A percentile compares a stretch with the other conserved stretches of the same genome.
Evolutionary conservation across 2,113 vertebrate species (phyloP).

Genomic region (Fulica atra): DNA sequence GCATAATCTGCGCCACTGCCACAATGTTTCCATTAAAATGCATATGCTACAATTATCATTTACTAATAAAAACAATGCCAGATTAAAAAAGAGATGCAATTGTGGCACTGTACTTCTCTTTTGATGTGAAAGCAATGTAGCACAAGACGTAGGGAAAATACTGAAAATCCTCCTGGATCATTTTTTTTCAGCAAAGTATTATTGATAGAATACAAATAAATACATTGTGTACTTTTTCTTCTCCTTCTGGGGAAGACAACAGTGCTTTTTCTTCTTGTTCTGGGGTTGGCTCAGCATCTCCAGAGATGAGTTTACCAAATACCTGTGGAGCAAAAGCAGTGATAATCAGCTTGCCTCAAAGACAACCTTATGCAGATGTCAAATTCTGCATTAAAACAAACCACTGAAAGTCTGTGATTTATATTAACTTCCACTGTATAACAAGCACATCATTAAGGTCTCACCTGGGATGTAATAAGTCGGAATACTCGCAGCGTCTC

Average conservation of each 20-base stretch:
- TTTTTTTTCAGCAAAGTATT: constrained; percentile 55
- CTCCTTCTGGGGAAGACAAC: constrained; percentile 96
- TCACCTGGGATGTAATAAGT: constrained; percentile 97
- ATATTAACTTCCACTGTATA: neutral
- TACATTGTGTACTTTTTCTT: constrained; percentile 97
- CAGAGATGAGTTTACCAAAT: constrained; percentile 97
- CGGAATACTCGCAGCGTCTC: constrained; percentile 95
- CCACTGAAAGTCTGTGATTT: neutral
- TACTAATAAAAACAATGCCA: neutral
- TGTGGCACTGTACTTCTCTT: neutral
- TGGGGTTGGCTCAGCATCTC: constrained; percentile 96
- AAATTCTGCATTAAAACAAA: neutral
- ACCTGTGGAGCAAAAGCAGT: constrained; percentile 81
- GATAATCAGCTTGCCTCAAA: neutral
- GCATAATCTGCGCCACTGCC: neutral
- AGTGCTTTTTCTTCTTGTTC: constrained; percentile 97
- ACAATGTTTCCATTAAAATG: neutral
- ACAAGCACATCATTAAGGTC: neutral
- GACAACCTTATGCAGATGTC: neutral
- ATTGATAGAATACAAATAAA: constrained; percentile 78
- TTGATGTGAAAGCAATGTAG: neutral
- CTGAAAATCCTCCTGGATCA: neutral
- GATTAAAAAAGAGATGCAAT: neutral
- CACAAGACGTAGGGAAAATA: neutral
- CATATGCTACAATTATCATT: neutral